Base-by-base conservation (phyloP, 2,113 vertebrate species). In the Alouatta palliata region DNA sequence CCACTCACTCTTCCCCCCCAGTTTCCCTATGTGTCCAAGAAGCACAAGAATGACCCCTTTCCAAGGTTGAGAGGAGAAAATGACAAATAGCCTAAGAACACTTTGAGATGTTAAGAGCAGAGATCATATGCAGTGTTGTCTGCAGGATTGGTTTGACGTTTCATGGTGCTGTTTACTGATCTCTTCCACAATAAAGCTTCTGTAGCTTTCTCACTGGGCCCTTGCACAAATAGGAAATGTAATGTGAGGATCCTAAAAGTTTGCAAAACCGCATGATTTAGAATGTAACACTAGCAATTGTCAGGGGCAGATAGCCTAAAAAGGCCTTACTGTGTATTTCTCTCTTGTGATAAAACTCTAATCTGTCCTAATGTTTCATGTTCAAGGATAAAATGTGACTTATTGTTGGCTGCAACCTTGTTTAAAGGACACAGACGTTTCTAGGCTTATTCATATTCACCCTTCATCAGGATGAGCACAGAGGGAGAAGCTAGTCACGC, bases 301-400 rank as follows among this genome's bases (percentile, higher is more conserved):
- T 52, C 87, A 90, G 81, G 45, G 76, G 2, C 79, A 81, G 91
- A 81, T 23, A 73, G 84, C 88, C 87, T 40, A 35, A n/a, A 61
- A 95, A 73, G 58, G 81, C 56, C 73, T 93, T 54, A 80, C 64
- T 90, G 8, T 79, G 66, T 35, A n/a, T 94, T 95, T 84, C n/a
- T 52, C 10, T 73, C 25, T 70, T 0, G 4, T 54, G 86, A 76
- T 79, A 71, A 83, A 90, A 73, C 19, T 45, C 88, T 40, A 25
- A 68, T 95, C 92, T 73, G 82, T n/a, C 84, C 89, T 87, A 4
- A 4, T 91, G 98, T 97, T 95, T 66, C 91, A 40, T 94, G 66
- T 71, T 95, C 95, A 98, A 96, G 98, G 96, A 96, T 88, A 21
- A 64, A 82, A 37, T 5, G 45, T 43, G 32, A 56, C 35, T 68